Conservation (phyloP, 2,797 vertebrate species). For the Tympanoctomys barrerae region DNA sequence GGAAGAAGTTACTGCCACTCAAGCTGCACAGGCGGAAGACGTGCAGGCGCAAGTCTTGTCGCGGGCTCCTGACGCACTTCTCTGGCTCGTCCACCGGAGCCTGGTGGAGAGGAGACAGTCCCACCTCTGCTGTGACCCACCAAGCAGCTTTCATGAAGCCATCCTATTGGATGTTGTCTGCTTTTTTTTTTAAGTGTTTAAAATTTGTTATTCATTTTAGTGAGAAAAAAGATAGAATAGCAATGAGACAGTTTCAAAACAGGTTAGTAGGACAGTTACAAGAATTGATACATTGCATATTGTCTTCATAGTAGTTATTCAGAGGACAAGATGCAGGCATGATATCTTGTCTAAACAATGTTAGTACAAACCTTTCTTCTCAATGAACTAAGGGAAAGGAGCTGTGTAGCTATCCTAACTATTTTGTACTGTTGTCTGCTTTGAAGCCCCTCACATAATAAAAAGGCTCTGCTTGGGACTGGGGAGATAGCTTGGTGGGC, state of each 20-base stretch:
- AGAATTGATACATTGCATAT: too few species aligned
- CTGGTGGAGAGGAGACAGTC: neutral
- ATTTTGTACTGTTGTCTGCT: neutral
- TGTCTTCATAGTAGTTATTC: too few species aligned
- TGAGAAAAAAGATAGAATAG: too few species aligned
- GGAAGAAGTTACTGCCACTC: neutral
- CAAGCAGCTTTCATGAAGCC: slow-evolving; percentile 34
- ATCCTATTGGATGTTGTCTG: neutral
- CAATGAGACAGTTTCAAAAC: too few species aligned
- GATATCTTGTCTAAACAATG: too few species aligned
- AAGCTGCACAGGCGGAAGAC: neutral
- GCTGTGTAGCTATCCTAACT: too few species aligned
- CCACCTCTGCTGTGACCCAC: neutral
- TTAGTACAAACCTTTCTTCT: too few species aligned
- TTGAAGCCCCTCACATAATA: neutral
- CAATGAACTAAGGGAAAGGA: too few species aligned
- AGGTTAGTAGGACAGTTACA: too few species aligned
- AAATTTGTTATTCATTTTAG: too few species aligned
- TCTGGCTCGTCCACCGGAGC: neutral
- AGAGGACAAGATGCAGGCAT: too few species aligned
- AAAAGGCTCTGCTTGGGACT: neutral
- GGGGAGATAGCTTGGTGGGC: too few species aligned
- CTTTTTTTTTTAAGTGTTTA: neutral
- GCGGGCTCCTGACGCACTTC: neutral
- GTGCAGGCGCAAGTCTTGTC: neutral